phyloP scores from a whole-genome alignment of 1,140 invertebrate species.

The Aporrectodea caliginosa region DNA sequence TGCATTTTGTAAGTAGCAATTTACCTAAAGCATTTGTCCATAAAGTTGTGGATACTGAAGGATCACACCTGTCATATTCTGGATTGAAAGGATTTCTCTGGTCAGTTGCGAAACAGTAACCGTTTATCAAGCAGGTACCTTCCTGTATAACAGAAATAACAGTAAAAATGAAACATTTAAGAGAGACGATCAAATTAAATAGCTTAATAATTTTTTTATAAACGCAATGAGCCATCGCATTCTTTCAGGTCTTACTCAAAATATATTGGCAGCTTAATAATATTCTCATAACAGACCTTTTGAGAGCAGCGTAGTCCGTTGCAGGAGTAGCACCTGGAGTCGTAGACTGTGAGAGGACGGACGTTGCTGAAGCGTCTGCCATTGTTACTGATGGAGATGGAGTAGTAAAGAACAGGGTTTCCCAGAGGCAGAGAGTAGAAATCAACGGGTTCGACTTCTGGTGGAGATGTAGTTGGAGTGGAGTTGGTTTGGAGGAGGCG shows the following conservation, averaged over 20 bases:
- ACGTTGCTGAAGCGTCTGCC: background rate
- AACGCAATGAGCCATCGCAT: too few species aligned
- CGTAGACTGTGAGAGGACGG: background rate
- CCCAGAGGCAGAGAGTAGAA: background rate
- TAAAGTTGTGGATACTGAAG: too few species aligned
- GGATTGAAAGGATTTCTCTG: background rate
- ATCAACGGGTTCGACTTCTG: too few species aligned
- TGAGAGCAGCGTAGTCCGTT: background rate
- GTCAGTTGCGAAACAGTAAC: background rate
- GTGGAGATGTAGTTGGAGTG: too few species aligned
- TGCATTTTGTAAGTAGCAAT: too few species aligned
- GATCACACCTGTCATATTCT: background rate
- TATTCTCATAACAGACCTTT: background rate
- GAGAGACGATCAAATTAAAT: too few species aligned
- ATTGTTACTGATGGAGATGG: background rate
- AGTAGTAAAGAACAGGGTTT: background rate
- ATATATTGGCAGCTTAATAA: too few species aligned
- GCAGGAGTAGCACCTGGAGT: background rate
- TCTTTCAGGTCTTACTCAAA: too few species aligned
- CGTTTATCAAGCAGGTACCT: background rate
- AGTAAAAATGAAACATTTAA: too few species aligned
- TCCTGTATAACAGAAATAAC: background rate
- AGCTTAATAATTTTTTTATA: too few species aligned
- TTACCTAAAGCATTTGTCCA: too few species aligned
- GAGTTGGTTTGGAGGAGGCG: background rate